These are phyloP conservation scores for Drosophila recens DNA, from an alignment of 2,888 invertebrate species.

Conservation along the genomic window DNA sequence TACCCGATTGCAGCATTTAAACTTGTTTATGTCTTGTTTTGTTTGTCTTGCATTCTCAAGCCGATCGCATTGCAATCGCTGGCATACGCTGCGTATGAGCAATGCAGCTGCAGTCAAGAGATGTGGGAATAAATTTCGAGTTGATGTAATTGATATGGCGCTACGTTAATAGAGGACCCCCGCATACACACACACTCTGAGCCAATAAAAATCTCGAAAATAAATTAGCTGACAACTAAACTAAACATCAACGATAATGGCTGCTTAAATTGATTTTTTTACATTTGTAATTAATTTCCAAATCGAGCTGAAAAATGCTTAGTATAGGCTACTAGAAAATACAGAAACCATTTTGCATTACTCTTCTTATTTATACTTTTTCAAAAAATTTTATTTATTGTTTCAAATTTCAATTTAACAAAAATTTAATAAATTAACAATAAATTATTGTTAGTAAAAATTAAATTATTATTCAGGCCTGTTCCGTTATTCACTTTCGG, in stretches of 20 bases:
- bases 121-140: slow-evolving; percentile 33
- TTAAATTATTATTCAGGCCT: no score
- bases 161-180: slow-evolving; percentile 28
- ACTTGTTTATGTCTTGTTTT: slow-evolving; percentile 8
- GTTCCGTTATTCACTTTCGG: no score
- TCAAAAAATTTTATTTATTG: no score
- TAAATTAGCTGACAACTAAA: slow-evolving; percentile 10
- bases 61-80: slow-evolving; percentile 37
- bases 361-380: no score
- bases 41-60: slow-evolving; percentile 28
- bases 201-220: slow-evolving; percentile 5
- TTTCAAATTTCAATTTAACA: no score
- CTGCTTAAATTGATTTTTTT: not conserved
- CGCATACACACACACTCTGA: slow-evolving; percentile 10
- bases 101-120: slow-evolving; percentile 30
- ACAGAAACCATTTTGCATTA: no score
- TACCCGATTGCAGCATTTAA: not conserved
- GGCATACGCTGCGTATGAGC: slow-evolving; percentile 58
- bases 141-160: slow-evolving; percentile 48
- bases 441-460: no score
- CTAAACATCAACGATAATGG: not conserved
- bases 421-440: no score
- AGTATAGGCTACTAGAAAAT: no score
- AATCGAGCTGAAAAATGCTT: no score
- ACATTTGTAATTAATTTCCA: not conserved